Evolutionary conservation across 2,797 vertebrate genomes (phyloP).

Genomic region (Enteromius mattozi): DNA sequence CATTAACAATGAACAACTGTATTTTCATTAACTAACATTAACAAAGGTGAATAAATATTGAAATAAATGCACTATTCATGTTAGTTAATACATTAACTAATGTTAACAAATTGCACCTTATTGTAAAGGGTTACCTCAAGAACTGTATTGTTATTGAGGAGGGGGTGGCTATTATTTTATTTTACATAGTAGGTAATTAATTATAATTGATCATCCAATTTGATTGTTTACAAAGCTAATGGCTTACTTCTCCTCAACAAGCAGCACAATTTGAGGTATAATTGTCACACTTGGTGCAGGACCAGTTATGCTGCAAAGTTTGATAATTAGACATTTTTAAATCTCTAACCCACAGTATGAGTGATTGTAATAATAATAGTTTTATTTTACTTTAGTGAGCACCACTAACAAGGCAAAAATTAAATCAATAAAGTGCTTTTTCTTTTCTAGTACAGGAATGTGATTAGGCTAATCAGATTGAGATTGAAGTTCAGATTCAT

Average conservation of each 20-base stretch:
- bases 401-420: neutral
- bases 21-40: too few species aligned
- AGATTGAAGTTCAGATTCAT: neutral
- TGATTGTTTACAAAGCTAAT: neutral
- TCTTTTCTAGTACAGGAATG: neutral
- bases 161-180: neutral
- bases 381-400: neutral
- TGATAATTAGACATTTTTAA: neutral
- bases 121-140: too few species aligned
- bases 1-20: too few species aligned
- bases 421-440: neutral
- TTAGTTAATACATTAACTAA: too few species aligned
- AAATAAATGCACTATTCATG: too few species aligned
- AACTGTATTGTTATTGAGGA: neutral
- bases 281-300: neutral
- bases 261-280: neutral
- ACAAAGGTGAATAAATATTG: too few species aligned
- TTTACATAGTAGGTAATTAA: neutral
- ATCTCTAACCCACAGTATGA: neutral
- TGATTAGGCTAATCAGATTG: slow-evolving; percentile 25
- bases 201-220: neutral
- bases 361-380: neutral
- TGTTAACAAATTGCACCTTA: too few species aligned
- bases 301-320: neutral
- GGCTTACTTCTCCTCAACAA: slow-evolving; percentile 1